Evolutionary conservation across 2,797 vertebrate genomes (phyloP), one percentile per base, ranked within the genome.

Genomic region (Lacerta bilineata): DNA sequence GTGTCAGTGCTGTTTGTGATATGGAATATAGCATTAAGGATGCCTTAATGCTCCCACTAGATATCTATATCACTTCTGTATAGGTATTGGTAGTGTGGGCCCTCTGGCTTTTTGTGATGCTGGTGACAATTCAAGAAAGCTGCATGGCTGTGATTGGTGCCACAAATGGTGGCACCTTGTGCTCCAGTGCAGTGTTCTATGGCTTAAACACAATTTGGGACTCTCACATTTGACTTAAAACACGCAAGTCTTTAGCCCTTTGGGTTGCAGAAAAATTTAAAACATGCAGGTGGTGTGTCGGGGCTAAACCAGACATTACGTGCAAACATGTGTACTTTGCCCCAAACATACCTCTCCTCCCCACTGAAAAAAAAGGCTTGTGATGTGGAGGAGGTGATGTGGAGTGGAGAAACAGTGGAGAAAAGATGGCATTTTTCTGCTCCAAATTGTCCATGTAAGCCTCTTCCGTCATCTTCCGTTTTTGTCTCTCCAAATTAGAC

Each of bases 111-210:
- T 55, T 43, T 71, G 59, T 74, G 78, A 76, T 84, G 29, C n/a
- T 84, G 20, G 39, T 81, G 69, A 29, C 71, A 29, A 55, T 88
- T 78, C 33, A 71, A 41, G 39, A 41, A 78, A 69, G 33, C 74
- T 84, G 88, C 69, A 85, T 69, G 78, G 59, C 41, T 69, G 61
- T 77, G 69, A 43, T 43, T 71, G 50, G 68, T 88, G 68, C 39
- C 50, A 79, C 64, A 72, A 25, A 71, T 68, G 66, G 43, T 78
- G 46, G 64, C n/a, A 33, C 77, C 36, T 71, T 85, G 39, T 36
- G 33, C 55, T 50, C 23, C 36, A 46, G 68, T 15, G n/a, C 17
- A 41, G 66, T 50, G 2, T 36, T 10, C 29, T 39, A 69, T 80
- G n/a, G 3, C 27, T 75, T 71, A 41, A 29, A n/a, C 25, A 25